These are phyloP conservation scores for Athalia rosae DNA, from an alignment of 2,888 invertebrate genomes.

Conservation along the genomic window DNA sequence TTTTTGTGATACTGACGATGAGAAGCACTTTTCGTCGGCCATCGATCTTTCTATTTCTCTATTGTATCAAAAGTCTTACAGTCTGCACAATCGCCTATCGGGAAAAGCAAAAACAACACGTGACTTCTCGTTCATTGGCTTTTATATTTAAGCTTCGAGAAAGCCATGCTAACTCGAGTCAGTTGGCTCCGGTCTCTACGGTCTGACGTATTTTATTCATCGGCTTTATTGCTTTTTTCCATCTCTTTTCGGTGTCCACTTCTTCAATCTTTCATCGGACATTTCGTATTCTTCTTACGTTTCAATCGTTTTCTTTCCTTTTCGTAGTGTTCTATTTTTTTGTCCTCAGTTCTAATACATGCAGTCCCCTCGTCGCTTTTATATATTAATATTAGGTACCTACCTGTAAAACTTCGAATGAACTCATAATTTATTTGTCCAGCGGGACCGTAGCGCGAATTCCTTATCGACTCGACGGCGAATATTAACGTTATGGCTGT, in stretches of 20 bases:
- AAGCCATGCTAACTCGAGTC: background rate
- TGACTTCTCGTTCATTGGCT: too few species aligned
- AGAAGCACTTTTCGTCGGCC: background rate
- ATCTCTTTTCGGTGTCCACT: background rate
- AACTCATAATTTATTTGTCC: slow-evolving; percentile 2
- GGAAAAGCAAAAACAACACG: too few species aligned
- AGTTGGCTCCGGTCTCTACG: background rate
- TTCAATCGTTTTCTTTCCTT: background rate
- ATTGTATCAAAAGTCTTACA: background rate
- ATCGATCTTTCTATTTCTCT: background rate
- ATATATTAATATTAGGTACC: too few species aligned
- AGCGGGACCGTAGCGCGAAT: too few species aligned
- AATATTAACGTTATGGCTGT: too few species aligned
- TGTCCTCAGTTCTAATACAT: background rate
- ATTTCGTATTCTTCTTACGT: slow-evolving; percentile 1
- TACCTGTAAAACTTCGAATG: background rate
- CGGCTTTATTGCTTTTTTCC: background rate
- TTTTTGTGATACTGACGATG: too few species aligned
- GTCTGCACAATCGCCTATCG: background rate
- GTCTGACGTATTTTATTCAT: background rate
- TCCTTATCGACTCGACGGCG: too few species aligned
- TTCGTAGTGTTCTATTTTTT: background rate
- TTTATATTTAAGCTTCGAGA: background rate
- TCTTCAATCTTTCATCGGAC: background rate
- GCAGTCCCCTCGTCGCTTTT: too few species aligned